These are phyloP conservation scores for Dipodomys ordii DNA, from an alignment of 2,113 vertebrate species.

Conservation along the genomic window DNA sequence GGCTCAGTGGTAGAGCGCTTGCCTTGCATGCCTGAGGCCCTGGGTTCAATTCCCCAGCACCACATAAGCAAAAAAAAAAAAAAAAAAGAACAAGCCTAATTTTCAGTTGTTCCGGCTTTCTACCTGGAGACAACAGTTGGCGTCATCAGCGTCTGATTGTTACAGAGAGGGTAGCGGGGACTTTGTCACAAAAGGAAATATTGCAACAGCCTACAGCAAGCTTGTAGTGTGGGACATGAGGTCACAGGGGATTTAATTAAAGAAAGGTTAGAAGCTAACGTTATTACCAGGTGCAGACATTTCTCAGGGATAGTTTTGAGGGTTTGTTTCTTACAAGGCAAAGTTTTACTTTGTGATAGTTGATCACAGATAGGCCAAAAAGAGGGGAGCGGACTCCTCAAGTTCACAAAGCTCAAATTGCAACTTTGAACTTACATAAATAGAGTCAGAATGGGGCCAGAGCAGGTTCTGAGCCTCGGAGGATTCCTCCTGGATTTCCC, in stretches of 20 bases:
- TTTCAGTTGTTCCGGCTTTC: conserved; percentile 19
- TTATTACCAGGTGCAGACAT: neutral
- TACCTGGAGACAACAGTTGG: neutral
- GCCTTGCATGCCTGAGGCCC: too few relatives aligned
- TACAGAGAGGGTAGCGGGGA: neutral
- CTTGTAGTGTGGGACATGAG: neutral
- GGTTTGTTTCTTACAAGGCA: neutral
- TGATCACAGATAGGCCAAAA: neutral
- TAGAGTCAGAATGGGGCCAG: neutral
- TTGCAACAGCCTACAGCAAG: neutral
- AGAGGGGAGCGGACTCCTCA: neutral
- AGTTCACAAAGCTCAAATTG: conserved; percentile 7
- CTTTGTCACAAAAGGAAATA: neutral
- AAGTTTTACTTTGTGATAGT: conserved; percentile 32
- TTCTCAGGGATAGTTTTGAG: neutral
- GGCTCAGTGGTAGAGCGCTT: too few relatives aligned
- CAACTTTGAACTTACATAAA: neutral
- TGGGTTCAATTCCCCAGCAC: too few relatives aligned
- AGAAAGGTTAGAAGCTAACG: neutral
- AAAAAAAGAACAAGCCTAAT: neutral
- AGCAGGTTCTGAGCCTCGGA: neutral
- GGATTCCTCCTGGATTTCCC: neutral
- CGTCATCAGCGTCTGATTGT: neutral
- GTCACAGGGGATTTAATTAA: neutral
- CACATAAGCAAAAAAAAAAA: too few relatives aligned